Conservation (phyloP, 2,888 invertebrate species). For the Tiliacea citrago region DNA sequence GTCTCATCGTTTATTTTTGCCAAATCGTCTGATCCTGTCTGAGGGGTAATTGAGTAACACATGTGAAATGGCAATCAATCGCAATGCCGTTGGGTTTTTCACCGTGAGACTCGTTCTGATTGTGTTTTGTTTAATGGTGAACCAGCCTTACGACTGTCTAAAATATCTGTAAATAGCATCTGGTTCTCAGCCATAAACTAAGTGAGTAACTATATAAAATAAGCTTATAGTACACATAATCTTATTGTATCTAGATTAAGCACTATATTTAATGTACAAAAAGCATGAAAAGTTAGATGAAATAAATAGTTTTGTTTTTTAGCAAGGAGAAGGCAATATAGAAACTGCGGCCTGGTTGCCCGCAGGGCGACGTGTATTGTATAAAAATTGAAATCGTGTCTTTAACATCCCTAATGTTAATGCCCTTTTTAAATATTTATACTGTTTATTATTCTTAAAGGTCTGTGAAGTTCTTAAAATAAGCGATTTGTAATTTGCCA, state of each 20-base stretch:
- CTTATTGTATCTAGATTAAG: too few relatives aligned
- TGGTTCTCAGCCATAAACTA: too few relatives aligned
- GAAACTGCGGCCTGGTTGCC: background rate
- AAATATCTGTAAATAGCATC: background rate
- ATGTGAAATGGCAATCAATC: too few relatives aligned
- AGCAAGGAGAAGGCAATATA: background rate
- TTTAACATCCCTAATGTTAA: slow-evolving; percentile 10
- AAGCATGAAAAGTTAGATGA: too few relatives aligned
- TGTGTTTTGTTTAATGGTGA: background rate
- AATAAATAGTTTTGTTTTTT: too few relatives aligned
- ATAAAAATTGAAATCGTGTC: background rate
- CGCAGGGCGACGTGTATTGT: background rate
- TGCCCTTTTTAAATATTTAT: slow-evolving; percentile 31
- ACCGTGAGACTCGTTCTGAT: background rate
- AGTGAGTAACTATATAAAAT: too few relatives aligned
- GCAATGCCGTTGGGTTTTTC: background rate
- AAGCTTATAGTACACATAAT: too few relatives aligned
- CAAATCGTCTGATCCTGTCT: background rate
- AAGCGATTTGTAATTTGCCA: slow-evolving; percentile 38
- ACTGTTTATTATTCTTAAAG: slow-evolving; percentile 48
- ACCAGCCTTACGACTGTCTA: background rate
- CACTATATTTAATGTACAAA: too few relatives aligned
- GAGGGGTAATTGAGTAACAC: too few relatives aligned
- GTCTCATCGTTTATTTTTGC: background rate
- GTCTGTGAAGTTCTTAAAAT: slow-evolving; percentile 33